Evolutionary conservation across 1,140 invertebrate genomes (phyloP).

Genomic region (Agrypnia vestita): DNA sequence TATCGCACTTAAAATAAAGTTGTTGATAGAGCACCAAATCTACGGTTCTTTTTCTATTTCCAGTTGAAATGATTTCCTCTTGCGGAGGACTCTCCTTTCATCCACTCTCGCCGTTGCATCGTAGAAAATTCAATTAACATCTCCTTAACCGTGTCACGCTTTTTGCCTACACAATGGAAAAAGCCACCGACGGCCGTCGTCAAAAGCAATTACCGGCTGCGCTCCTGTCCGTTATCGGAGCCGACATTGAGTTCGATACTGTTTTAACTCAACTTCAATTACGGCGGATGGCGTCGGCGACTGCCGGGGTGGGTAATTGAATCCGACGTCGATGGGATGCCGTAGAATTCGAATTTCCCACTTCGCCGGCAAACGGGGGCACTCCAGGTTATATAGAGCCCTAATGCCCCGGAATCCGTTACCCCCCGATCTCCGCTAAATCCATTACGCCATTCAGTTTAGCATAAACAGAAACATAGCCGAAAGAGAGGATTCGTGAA

Average conservation of each 20-base stretch:
- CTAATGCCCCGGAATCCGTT: conserved; percentile 18
- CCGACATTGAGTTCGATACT: conserved; percentile 55
- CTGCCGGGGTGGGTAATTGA: conserved; percentile 54
- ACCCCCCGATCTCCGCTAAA: neutral
- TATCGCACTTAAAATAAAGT: no score
- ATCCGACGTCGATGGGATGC: conserved; percentile 50
- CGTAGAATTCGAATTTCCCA: conserved; percentile 58
- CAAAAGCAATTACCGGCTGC: conserved; percentile 56
- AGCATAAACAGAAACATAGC: no score
- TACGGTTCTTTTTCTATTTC: neutral
- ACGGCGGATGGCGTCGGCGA: conserved; percentile 41
- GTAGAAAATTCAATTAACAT: neutral
- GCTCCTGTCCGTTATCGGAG: conserved; percentile 49
- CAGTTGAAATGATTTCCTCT: conserved; percentile 9
- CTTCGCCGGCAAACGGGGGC: conserved; percentile 49
- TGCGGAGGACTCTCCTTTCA: neutral
- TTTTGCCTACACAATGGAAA: conserved; percentile 2
- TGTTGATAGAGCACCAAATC: no score
- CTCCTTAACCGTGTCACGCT: neutral
- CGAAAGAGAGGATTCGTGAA: no score
- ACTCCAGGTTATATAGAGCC: conserved; percentile 9
- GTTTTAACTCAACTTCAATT: conserved; percentile 61
- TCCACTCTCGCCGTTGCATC: neutral
- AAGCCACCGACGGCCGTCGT: conserved; percentile 23
- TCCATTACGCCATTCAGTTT: neutral